Conservation (phyloP, 1,140 invertebrate genomes). For the Saccostrea echinata region DNA sequence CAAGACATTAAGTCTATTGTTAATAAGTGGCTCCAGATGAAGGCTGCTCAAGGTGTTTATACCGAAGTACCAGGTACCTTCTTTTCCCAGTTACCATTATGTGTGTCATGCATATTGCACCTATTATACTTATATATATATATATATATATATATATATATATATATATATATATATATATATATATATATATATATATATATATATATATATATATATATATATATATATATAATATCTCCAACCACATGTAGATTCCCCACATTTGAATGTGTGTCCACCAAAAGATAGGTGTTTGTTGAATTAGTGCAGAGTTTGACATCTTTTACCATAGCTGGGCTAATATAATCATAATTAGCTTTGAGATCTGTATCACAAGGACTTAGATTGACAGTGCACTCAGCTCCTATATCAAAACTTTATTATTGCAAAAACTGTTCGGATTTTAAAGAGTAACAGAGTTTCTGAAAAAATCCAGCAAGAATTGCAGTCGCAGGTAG, state of each 20-base stretch:
- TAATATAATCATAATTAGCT: too few species aligned
- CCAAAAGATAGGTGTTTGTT: not conserved
- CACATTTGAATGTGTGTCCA: not conserved
- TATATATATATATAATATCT: too few species aligned
- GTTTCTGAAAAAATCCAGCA: not conserved
- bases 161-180: too few species aligned
- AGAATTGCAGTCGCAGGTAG: not conserved
- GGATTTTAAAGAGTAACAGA: not conserved
- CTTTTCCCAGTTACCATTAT: not conserved
- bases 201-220: conserved; percentile 1
- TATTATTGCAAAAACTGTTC: not conserved
- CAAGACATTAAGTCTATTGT: conserved; percentile 26
- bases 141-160: too few species aligned
- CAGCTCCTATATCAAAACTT: not conserved
- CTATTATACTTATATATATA: conserved; percentile 12
- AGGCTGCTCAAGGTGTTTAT: not conserved
- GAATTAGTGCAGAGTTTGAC: not conserved
- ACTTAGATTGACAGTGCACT: too few species aligned
- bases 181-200: too few species aligned
- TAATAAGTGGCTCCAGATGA: conserved; percentile 22
- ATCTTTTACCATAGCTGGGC: not conserved
- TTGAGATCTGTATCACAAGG: too few species aligned
- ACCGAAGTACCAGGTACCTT: not conserved
- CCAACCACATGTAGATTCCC: not conserved
- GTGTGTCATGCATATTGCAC: not conserved